phyloP scores from a whole-genome alignment of 2,113 vertebrate species.

The Gulo gulo region DNA sequence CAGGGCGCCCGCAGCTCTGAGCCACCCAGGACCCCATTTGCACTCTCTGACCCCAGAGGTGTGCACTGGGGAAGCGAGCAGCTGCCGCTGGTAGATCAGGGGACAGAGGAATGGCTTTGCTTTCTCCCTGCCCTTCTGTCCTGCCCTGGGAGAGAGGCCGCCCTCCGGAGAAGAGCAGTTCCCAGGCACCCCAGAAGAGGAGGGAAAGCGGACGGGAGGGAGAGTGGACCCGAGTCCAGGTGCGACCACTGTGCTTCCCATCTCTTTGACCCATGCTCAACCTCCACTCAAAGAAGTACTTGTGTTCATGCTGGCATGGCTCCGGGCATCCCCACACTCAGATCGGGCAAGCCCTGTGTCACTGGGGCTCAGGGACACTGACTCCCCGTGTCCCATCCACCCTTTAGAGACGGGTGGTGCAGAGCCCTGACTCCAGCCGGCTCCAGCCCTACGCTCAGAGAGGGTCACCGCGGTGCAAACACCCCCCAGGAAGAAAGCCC shows the following conservation, averaged over 20 bases:
- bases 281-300: not conserved
- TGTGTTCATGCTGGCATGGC: not conserved
- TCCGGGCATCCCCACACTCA: no score
- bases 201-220: no score
- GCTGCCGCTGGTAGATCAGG: not conserved
- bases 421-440: not conserved
- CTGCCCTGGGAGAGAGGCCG: not conserved
- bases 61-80: not conserved
- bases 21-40: not conserved
- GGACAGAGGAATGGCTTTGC: not conserved
- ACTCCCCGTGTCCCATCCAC: not conserved
- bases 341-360: no score
- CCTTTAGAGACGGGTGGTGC: not conserved
- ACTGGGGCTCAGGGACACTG: not conserved
- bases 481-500: not conserved
- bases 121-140: not conserved
- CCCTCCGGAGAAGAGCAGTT: not conserved
- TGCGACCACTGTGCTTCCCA: not conserved
- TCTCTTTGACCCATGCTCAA: no score
- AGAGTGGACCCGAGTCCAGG: not conserved
- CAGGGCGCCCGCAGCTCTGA: accelerated
- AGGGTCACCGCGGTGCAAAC: not conserved
- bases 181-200: not conserved
- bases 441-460: accelerated
- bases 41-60: not conserved